These are phyloP conservation scores for Malurus elegans DNA, from an alignment of 2,113 vertebrate genomes.

Conservation along the genomic window DNA sequence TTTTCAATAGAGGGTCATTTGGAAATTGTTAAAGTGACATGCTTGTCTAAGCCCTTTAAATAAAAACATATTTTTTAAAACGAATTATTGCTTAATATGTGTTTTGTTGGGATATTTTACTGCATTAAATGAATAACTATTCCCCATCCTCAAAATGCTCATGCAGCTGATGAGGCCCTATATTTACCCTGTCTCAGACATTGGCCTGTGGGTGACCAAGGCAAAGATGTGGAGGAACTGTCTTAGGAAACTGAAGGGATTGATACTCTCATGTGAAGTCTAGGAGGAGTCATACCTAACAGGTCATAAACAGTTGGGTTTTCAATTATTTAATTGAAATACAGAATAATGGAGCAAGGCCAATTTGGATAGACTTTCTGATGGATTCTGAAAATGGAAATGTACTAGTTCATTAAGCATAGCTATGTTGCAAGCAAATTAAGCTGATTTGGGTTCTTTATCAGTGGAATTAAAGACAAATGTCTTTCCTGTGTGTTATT, in stretches of 20 bases:
- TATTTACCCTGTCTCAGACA: fast-evolving
- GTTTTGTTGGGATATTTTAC: neutral
- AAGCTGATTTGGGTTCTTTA: neutral
- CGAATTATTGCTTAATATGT: neutral
- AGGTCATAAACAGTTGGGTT: neutral
- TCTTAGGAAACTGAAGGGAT: neutral
- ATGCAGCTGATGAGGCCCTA: neutral
- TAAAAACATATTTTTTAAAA: neutral
- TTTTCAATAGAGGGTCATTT: neutral
- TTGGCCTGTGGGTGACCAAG: neutral
- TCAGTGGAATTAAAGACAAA: neutral
- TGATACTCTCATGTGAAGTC: fast-evolving
- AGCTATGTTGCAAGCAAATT: neutral
- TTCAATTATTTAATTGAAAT: neutral
- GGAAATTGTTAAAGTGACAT: neutral
- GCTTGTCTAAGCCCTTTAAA: neutral
- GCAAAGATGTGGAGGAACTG: neutral
- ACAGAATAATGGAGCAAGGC: neutral
- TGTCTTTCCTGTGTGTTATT: neutral
- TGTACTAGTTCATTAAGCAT: neutral
- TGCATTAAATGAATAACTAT: neutral
- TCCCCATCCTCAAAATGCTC: neutral
- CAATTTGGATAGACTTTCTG: neutral
- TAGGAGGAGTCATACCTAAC: neutral
- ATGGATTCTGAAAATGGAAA: neutral